Conservation (phyloP, 2,113 vertebrate species). For the Athene noctua region DNA sequence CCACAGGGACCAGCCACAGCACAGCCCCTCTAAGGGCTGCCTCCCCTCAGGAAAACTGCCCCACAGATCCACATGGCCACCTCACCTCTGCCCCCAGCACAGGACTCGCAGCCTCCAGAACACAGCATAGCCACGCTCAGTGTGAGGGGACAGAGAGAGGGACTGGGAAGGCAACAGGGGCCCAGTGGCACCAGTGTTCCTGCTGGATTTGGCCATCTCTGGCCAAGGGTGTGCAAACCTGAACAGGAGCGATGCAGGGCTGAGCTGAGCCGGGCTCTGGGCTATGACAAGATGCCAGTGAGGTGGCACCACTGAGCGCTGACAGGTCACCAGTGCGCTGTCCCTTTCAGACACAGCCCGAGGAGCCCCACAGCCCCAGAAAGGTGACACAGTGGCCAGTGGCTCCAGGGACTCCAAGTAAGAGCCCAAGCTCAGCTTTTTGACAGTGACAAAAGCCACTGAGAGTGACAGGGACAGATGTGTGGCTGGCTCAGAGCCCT, state of each 20-base stretch:
- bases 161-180: neutral
- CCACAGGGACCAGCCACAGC: neutral
- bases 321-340: neutral
- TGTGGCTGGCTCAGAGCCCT: neutral
- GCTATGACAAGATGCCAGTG: neutral
- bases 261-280: neutral
- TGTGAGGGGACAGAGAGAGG: neutral
- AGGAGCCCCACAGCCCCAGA: neutral
- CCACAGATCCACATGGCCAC: accelerated
- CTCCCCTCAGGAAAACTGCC: neutral
- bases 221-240: neutral
- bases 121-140: neutral
- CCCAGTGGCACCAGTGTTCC: neutral
- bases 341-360: neutral
- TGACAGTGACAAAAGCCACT: neutral
- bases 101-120: neutral
- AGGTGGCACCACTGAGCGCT: neutral
- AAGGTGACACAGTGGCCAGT: neutral
- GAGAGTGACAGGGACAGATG: neutral
- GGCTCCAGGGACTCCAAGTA: neutral
- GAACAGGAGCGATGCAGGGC: accelerated
- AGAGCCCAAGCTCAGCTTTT: neutral
- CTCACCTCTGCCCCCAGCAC: neutral
- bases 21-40: neutral
- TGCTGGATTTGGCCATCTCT: neutral